phyloP scores from a whole-genome alignment of 2,797 vertebrate species.

The Choloepus didactylus region DNA sequence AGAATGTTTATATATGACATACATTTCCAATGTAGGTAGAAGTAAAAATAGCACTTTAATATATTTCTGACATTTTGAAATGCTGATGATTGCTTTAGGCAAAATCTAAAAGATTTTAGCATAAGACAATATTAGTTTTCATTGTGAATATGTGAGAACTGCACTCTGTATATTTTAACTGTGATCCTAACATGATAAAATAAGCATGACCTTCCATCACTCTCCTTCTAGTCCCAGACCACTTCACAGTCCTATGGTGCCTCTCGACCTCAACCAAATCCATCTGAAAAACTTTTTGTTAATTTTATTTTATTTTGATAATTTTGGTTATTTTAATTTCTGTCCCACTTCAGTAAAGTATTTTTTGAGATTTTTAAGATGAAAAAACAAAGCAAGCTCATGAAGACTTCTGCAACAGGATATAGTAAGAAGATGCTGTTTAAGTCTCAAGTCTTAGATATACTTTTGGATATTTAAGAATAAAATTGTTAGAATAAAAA shows the following conservation, averaged over 20 bases:
- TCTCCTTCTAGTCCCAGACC: background rate
- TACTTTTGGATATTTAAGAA: background rate
- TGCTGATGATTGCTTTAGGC: background rate
- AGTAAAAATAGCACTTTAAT: slow-evolving; percentile 14
- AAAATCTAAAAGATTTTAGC: slow-evolving; percentile 8
- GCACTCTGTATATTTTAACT: slow-evolving; percentile 31
- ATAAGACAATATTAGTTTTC: slow-evolving; percentile 42
- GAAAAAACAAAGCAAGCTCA: background rate
- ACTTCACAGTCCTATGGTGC: background rate
- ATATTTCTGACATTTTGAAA: background rate
- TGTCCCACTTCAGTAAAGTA: background rate
- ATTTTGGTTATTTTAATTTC: slow-evolving; percentile 32
- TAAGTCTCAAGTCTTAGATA: background rate
- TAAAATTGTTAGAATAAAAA: background rate
- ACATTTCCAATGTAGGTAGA: slow-evolving; percentile 8
- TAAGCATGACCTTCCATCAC: background rate
- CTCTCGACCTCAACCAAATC: background rate
- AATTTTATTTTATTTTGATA: slow-evolving; percentile 37
- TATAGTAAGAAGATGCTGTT: background rate
- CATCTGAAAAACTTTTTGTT: slow-evolving; percentile 8
- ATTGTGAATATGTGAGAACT: slow-evolving; percentile 2
- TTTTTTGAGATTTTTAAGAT: slow-evolving; percentile 1
- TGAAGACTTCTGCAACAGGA: background rate
- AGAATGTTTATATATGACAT: background rate
- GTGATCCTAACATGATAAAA: background rate